phyloP scores from a whole-genome alignment of 2,113 vertebrate genomes.

The Symphodus melops region DNA sequence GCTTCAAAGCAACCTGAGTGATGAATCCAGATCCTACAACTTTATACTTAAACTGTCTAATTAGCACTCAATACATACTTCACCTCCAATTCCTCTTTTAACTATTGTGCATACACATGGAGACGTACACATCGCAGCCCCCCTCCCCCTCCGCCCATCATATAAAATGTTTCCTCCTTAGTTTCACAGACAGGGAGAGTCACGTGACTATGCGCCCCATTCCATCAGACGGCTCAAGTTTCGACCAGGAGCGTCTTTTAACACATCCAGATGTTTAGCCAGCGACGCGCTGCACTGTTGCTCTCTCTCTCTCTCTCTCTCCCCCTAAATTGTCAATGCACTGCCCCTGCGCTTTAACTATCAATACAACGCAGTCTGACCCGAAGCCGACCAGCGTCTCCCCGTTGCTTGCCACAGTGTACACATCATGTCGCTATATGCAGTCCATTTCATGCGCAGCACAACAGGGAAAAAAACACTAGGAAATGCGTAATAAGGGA shows the following conservation, averaged over 20 bases:
- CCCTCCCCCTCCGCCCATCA: constrained; percentile 31
- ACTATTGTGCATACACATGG: constrained; percentile 11
- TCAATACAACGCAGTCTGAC: constrained; percentile 18
- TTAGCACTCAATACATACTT: constrained; percentile 19
- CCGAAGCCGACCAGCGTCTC: constrained; percentile 27
- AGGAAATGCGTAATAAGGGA: constrained; percentile 47
- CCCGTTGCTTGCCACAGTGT: constrained; percentile 39
- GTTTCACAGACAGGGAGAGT: constrained; percentile 66
- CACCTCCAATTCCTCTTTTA: constrained; percentile 9
- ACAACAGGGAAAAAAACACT: constrained; percentile 62
- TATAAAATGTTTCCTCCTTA: constrained; percentile 76
- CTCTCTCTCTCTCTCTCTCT: constrained; percentile 55
- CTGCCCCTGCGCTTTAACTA: constrained; percentile 51
- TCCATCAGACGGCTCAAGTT: constrained; percentile 82
- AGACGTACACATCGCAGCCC: constrained; percentile 19
- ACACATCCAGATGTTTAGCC: constrained; percentile 77
- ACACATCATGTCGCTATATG: background rate
- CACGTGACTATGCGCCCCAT: constrained; percentile 84
- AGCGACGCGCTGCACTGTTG: constrained; percentile 68
- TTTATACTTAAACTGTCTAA: constrained; percentile 34
- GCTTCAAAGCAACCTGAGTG: background rate
- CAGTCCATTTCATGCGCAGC: constrained; percentile 55
- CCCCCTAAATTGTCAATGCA: constrained; percentile 14
- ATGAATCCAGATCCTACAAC: constrained; percentile 50
- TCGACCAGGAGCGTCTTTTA: constrained; percentile 74